Evolutionary conservation across 2,888 invertebrate genomes (phyloP), one percentile per base, ranked within the genome.

Genomic region (Euphydryas editha): DNA sequence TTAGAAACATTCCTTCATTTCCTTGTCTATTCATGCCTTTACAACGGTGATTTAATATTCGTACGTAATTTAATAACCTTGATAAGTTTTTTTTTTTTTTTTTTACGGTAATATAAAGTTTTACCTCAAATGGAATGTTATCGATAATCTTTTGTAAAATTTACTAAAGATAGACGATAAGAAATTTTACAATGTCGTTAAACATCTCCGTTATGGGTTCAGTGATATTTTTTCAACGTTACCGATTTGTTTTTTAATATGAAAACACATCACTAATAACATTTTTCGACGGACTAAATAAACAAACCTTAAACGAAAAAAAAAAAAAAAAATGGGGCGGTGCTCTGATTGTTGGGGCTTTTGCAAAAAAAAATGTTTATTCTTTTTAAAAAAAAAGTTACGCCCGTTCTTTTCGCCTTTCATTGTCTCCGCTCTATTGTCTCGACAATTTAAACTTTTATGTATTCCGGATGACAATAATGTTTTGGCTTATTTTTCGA

Each of bases 401-500:
- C 36, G 39, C 59, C 64, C 68, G 68, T 59, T 58, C 59, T 65
- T 68, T 56, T 65, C 65, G 64, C 61, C 65, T 62, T 36, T 59
- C 90, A 92, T 92, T 92, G 92, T 92, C 88, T 90, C 80, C 78
- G 77, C 74, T 75, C 91, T 89, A 91, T 92, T 92, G 92, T 92
- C 86, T 90, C 81, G 85, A 83, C 85, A 83, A 87, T 90, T 90
- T 88, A 83, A 92, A 90, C 90, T 92, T 90, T 90, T 90, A 91
- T 90, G 90, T 86, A 62, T 69, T 63, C 69, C 69, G 69, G 62
- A 63, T 69, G 69, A 69, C 72, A 66, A 69, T 69, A 68, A 71
- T 71, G 75, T 75, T 75, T 80, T 81, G 76, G 75, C 72, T 76
- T 77, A 86, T 85, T 85, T 88, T 88, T 82, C 77, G 78, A 90